Base-by-base conservation (phyloP, 2,888 invertebrate genomes). In the Cephus runcator region DNA sequence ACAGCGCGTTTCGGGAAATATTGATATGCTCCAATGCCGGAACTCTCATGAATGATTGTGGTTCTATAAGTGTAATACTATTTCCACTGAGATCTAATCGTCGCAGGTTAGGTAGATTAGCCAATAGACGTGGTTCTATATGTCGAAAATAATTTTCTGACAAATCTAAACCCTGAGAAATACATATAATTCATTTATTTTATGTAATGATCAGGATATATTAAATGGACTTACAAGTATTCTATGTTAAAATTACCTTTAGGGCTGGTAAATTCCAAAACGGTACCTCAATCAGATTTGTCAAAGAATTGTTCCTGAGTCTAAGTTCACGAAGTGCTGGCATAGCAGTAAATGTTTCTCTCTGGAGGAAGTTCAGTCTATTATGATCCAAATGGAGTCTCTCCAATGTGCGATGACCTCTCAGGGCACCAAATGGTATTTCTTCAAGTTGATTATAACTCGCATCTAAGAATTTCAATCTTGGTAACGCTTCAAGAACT, bases 181-280 rank as follows among this genome's bases (percentile, higher is more conserved):
- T 35, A 35, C 3, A 35, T 35, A 33, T 30, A 73, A 33, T 30
- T 36, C 0, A 34, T 12, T 34, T 56, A 2, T 23, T 23, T 1
- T 6, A 15, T 23, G 23, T 15, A 9, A 56, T 1, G 2, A 23
- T 23, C 6, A 31, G 12, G 12, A 71, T 31, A 33, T 31, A 34
- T 11, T 30, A 68, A 34, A 56, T 75, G 11, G 11, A 71, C 15
- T 35, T 75, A 23, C 9, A 76, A 34, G 4, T 76, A 12, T 34
- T 34, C n/a, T 34, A 71, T 31, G 15, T 71, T 71, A 6, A 33
- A 69, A 56, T 82, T 81, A 92, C 92, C 92, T 97, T 97, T 4
- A 97, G 92, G 11, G 95, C 95, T 0, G 97, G 97, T 73, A 97
- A 92, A 92, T 97, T 96, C 97, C 97, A 97, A 87, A 96, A 95